Evolutionary conservation across 2,888 invertebrate species (phyloP).

Genomic region (Polydrusus tereticollis): DNA sequence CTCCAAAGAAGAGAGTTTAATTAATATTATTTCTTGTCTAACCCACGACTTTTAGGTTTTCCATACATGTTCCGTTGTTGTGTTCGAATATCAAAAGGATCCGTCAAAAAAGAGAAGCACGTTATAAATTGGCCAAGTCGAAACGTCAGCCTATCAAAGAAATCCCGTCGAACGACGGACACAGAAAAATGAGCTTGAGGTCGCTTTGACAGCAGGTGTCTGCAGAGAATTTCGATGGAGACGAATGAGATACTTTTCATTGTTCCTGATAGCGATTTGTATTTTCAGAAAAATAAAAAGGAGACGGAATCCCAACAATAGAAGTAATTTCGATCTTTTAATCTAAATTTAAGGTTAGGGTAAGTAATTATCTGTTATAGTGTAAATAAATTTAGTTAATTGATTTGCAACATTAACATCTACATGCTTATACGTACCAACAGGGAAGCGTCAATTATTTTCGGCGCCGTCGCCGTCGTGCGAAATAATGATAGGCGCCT

Average conservation of each 20-base stretch:
- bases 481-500: too few relatives aligned
- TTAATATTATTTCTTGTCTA: constrained; percentile 16
- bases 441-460: too few relatives aligned
- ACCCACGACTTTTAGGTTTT: constrained; percentile 3
- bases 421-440: too few relatives aligned
- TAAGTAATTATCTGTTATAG: too few relatives aligned
- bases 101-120: constrained; percentile 38
- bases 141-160: constrained; percentile 47
- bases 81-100: constrained; percentile 39
- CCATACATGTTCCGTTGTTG: constrained; percentile 18
- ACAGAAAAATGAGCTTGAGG: constrained; percentile 41
- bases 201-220: constrained; percentile 43
- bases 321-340: too few relatives aligned
- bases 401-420: too few relatives aligned
- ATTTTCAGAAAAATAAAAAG: not conserved
- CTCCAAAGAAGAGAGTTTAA: constrained; percentile 5
- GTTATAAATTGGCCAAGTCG: constrained; percentile 47
- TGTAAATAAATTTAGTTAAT: too few relatives aligned
- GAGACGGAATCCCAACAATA: not conserved
- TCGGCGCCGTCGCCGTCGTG: too few relatives aligned
- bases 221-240: constrained; percentile 8
- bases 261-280: not conserved
- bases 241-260: constrained; percentile 1
- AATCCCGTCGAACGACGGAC: constrained; percentile 33
- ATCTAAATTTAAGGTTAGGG: too few relatives aligned